Base-by-base conservation (phyloP, 1,140 invertebrate species). In the Danaus plexippus region DNA sequence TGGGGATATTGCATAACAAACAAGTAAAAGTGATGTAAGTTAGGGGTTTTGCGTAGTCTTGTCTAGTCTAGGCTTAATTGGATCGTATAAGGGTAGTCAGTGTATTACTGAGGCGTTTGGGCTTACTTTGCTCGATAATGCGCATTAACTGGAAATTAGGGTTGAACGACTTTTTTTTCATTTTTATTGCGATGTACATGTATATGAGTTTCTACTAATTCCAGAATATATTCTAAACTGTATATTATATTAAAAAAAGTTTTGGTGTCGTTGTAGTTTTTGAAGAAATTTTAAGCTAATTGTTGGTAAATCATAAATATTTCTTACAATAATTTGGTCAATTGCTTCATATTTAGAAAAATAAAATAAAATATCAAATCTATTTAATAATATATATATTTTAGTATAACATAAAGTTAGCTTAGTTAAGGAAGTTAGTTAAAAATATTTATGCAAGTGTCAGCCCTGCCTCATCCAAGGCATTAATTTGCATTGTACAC, bases 401-500 rank as follows among this genome's bases (percentile, higher is more conserved):
- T 32, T 32, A 6, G 22, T 32, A 7, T 32, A 7, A 32, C 22
- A 32, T 32, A 4, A 32, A 32, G 1, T 32, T 32, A 32, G 22
- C 22, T 8, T 4, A 32, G 22, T 32, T 32, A 32, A 32, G 5
- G 22, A 32, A 7, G 22, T 32, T 32, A 32, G 22, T 6, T 32
- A 32, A 4, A 32, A 32, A 4, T 32, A 32, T 32, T 32, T 32
- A 32, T 32, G 22, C 22, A 10, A 45, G 52, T 64, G 63, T 9
- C 65, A 77, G 52, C 75, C 75, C 75, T 77, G 63, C 71, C 69
- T 78, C 71, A 71, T 49, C 65, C 64, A 66, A 47, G 45, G 63
- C 72, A 76, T 78, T 76, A 76, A 73, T 75, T 76, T 76, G 73
- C 75, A 76, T 78, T 78, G 75, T 67, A 71, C 66, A 63, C 59